Base-by-base conservation (phyloP, 2,113 vertebrate species). In the Lophochroa leadbeateri region DNA sequence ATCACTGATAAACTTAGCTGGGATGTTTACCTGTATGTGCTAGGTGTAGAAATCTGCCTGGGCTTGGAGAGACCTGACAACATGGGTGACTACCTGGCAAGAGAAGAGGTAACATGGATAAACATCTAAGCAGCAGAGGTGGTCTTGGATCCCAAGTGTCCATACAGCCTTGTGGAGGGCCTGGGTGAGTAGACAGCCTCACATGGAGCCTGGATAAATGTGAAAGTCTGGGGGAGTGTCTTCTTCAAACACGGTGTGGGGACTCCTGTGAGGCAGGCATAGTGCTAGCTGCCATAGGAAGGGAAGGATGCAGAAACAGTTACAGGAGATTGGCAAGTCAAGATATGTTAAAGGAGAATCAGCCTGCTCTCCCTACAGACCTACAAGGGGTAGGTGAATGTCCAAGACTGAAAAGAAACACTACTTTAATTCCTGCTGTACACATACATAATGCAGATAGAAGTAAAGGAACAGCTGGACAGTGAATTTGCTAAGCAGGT, bases 141-240 rank as follows among this genome's bases (percentile, higher is more conserved):
- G 19, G 5, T 14, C 5, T 18, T 47, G 44, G 35, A 24, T 58
- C 5, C 33, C 63, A 49, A 19, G 67, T 21, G 43, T 14, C 35
- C 2, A 0, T 39, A 46, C 9, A 82, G 31, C 41, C 37, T 37
- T 13, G 3, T 28, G n/a, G 10, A 1, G 0, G 0, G 44, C 21
- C 47, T 39, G 50, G 37, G 21, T 39, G 52, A 57, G 17, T 46
- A 58, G n/a, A 41, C n/a, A 86, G 69, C 29, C 68, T 82, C 11
- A 11, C 3, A 3, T 1, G 15, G 71, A n/a, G 19, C 1, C 37
- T 53, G 72, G 64, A 50, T 37, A 70, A 35, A 6, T 11, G 27
- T 37, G 43, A n/a, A 37, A 11, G 27, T 53, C 79, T 44, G 33
- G 52, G 17, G 39, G 18, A 88, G 15, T 4, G 11, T 20, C 69